Evolutionary conservation across 2,888 invertebrate species (phyloP).

Genomic region (Eupithecia abbreviata): DNA sequence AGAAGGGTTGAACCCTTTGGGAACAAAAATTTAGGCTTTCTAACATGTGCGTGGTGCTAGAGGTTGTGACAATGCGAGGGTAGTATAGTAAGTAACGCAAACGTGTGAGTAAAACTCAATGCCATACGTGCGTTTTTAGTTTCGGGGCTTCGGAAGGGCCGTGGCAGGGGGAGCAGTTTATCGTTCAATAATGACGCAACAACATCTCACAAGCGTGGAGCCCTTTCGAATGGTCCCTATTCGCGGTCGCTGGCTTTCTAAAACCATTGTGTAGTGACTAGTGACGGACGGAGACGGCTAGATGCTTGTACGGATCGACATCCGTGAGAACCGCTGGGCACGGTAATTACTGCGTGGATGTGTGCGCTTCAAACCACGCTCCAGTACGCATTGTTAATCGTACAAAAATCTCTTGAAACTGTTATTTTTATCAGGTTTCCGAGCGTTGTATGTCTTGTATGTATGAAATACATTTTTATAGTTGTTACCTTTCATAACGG

Average conservation of each 20-base stretch:
- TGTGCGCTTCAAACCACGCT: conserved; percentile 39
- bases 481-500: conserved; percentile 9
- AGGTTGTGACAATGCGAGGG: conserved; percentile 69
- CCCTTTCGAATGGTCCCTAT: conserved; percentile 80
- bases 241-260: conserved; percentile 81
- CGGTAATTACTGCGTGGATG: conserved; percentile 59
- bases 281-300: conserved; percentile 56
- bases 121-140: conserved; percentile 57
- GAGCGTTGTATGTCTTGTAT: conserved; percentile 9
- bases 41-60: conserved; percentile 57
- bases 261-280: conserved; percentile 69
- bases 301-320: conserved; percentile 68
- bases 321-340: conserved; percentile 72
- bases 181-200: conserved; percentile 76
- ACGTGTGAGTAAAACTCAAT: conserved; percentile 51
- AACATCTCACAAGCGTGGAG: conserved; percentile 72
- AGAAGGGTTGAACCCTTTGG: conserved; percentile 82
- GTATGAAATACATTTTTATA: conserved; percentile 16
- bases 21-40: conserved; percentile 65
- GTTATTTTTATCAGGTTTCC: conserved; percentile 34
- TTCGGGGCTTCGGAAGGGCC: conserved; percentile 48
- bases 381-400: conserved; percentile 20
- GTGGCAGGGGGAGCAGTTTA: conserved; percentile 53
- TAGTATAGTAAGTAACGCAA: conserved; percentile 55
- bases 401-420: conserved; percentile 25